These are phyloP conservation scores for Cylloceria caligata DNA, from an alignment of 2,888 invertebrate genomes.

Conservation along the genomic window DNA sequence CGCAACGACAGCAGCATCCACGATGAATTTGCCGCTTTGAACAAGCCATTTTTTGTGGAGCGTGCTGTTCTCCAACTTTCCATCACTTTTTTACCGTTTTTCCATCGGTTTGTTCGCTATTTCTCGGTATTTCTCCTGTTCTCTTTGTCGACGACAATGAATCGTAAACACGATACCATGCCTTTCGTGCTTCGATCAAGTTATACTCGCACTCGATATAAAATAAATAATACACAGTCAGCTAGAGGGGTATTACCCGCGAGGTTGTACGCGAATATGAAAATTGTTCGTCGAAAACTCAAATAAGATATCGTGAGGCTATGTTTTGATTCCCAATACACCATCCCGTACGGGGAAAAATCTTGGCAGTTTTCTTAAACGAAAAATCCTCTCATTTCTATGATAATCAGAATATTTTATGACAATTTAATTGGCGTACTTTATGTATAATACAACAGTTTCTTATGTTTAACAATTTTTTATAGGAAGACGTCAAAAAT, in stretches of 20 bases:
- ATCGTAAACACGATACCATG: conserved; percentile 30
- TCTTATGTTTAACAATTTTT: neutral
- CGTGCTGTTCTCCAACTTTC: conserved; percentile 32
- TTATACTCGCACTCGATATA: conserved; percentile 24
- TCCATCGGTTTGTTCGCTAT: conserved; percentile 34
- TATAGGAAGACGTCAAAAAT: neutral
- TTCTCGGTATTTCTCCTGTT: conserved; percentile 23
- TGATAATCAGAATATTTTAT: neutral
- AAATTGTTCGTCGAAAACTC: neutral
- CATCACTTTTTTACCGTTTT: conserved; percentile 27
- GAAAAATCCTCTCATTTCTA: neutral
- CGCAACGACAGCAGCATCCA: neutral
- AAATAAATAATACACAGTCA: conserved; percentile 34
- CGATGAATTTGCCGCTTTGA: conserved; percentile 56
- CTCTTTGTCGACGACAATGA: conserved; percentile 48
- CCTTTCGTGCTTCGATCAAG: conserved; percentile 19
- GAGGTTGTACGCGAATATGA: neutral
- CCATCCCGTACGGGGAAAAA: neutral
- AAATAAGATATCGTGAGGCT: conserved; percentile 7
- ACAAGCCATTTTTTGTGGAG: conserved; percentile 39
- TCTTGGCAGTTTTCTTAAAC: neutral
- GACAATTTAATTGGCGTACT: neutral
- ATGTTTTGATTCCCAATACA: conserved; percentile 32
- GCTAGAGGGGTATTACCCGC: neutral
- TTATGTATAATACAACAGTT: neutral